Percentiles rank a stretch among this genome's conserved stretches.
phyloP scores from a whole-genome alignment of 2,113 vertebrate species.

The Typhlomys cinereus region DNA sequence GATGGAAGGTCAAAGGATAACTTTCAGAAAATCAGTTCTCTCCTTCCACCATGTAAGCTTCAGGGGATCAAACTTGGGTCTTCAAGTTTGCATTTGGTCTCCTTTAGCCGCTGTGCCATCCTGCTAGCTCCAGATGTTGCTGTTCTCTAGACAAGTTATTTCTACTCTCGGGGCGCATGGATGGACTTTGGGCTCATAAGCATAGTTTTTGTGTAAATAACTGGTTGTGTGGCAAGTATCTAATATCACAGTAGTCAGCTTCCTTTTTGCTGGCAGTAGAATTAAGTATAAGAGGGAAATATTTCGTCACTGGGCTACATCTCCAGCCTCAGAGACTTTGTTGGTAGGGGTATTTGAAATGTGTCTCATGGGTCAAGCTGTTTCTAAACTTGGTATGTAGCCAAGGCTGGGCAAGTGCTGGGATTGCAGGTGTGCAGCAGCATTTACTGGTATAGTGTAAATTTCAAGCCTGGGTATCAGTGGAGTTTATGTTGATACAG shows the following conservation, averaged over 20 bases:
- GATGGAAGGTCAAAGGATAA: too few species aligned
- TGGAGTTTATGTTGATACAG: background rate
- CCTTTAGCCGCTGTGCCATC: too few species aligned
- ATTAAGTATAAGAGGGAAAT: background rate
- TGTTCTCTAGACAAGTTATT: background rate
- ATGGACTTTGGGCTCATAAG: background rate
- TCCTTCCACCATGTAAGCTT: too few species aligned
- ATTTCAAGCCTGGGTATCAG: background rate
- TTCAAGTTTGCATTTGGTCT: too few species aligned
- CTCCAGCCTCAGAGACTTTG: background rate
- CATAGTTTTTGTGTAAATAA: slow-evolving; percentile 15
- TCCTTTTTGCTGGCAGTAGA: background rate
- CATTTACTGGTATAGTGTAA: background rate
- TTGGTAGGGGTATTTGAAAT: background rate
- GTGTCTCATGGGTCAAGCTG: background rate
- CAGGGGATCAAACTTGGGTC: too few species aligned
- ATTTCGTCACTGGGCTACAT: background rate
- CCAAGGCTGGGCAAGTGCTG: background rate
- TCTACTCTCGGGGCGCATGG: background rate
- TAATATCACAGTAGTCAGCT: background rate
- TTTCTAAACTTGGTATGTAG: background rate
- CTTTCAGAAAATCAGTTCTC: too few species aligned
- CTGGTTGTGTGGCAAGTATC: background rate
- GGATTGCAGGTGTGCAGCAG: background rate
- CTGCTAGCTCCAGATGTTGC: too few species aligned